Evolutionary conservation across 2,888 invertebrate genomes (phyloP).

Genomic region (Drosophila kuntzei): DNA sequence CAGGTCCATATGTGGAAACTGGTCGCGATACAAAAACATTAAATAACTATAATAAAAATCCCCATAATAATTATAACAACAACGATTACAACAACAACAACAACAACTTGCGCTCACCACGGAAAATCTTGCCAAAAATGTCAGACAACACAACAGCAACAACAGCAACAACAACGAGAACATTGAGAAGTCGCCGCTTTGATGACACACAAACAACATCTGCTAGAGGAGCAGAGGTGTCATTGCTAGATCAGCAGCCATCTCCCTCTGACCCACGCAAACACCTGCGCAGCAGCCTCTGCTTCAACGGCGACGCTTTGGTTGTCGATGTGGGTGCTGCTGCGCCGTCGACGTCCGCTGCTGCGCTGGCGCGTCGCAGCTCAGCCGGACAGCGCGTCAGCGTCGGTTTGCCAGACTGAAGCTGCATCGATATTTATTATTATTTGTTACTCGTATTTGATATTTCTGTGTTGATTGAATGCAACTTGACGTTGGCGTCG

Average conservation of each 20-base stretch:
- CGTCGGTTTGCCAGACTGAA: constrained; percentile 84
- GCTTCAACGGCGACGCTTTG: constrained; percentile 82
- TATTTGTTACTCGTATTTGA: constrained; percentile 34
- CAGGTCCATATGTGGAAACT: constrained; percentile 73
- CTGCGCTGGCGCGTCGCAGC: constrained; percentile 72
- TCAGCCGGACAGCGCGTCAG: constrained; percentile 82
- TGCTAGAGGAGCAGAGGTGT: constrained; percentile 41
- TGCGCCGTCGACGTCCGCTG: constrained; percentile 54
- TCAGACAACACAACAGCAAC: constrained; percentile 37
- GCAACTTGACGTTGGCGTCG: constrained; percentile 53
- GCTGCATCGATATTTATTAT: constrained; percentile 7
- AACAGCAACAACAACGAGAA: constrained; percentile 37
- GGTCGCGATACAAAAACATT: constrained; percentile 67
- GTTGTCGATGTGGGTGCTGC: constrained; percentile 75
- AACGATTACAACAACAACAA: constrained; percentile 28
- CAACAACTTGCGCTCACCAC: constrained; percentile 40
- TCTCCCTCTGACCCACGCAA: constrained; percentile 70
- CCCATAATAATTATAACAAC: constrained; percentile 54
- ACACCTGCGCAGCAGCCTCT: constrained; percentile 84
- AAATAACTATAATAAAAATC: constrained; percentile 69
- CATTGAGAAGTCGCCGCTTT: constrained; percentile 45
- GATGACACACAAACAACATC: constrained; percentile 55
- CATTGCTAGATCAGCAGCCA: constrained; percentile 32
- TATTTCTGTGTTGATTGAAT: constrained; percentile 45
- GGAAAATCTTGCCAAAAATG: constrained; percentile 76